phyloP scores from a whole-genome alignment of 2,888 invertebrate species.

The Drosophila melanosoma region DNA sequence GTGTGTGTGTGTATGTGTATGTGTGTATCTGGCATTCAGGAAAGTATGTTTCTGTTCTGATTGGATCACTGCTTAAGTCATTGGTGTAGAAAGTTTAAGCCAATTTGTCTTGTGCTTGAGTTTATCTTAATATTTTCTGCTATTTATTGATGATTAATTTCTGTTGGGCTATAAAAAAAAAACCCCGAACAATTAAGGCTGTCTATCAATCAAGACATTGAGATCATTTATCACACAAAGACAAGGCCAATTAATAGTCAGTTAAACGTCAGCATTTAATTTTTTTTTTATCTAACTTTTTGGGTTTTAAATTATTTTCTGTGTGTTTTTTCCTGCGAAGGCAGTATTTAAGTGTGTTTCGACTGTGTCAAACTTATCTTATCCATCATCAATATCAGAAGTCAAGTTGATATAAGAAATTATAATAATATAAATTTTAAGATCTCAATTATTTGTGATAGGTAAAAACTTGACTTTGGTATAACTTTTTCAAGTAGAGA shows the following conservation, averaged over 20 bases:
- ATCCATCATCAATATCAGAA: neutral
- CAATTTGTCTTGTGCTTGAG: conserved; percentile 18
- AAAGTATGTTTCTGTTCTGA: conserved; percentile 44
- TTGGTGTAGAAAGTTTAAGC: conserved; percentile 21
- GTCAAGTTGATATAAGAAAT: neutral
- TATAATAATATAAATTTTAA: neutral
- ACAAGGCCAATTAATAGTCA: conserved; percentile 24
- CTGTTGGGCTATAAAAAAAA: neutral
- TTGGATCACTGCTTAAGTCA: conserved; percentile 36
- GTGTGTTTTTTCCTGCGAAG: neutral
- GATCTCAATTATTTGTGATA: neutral
- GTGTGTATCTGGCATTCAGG: conserved; percentile 37
- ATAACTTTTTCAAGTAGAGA: neutral
- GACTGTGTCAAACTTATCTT: neutral
- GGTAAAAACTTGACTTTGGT: neutral
- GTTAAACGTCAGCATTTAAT: conserved; percentile 4
- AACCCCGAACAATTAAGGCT: conserved; percentile 32
- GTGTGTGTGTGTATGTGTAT: conserved; percentile 1
- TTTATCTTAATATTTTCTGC: conserved; percentile 35
- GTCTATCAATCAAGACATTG: conserved; percentile 41
- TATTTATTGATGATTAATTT: conserved; percentile 35
- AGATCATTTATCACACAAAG: conserved; percentile 35
- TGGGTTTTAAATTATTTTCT: neutral
- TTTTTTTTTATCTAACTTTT: neutral
- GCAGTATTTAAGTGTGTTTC: neutral